Percentiles rank a stretch among this genome's conserved stretches.
phyloP scores from a whole-genome alignment of 2,797 vertebrate species.

The Phalanger gymnotis region DNA sequence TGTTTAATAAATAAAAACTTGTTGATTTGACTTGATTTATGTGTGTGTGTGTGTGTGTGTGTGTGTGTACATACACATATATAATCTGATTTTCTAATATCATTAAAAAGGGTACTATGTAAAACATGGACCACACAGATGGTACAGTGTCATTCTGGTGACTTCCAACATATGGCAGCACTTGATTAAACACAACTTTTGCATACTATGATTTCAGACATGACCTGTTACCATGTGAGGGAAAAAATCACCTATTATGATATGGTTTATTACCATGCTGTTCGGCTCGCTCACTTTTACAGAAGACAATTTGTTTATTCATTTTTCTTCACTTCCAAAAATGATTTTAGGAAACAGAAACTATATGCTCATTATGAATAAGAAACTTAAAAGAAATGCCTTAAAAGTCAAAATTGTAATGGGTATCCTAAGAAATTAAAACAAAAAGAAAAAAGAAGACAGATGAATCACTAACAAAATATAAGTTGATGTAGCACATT shows the following conservation, averaged over 20 bases:
- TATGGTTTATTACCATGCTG: not conserved
- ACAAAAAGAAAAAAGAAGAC: not conserved
- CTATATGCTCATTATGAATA: not conserved
- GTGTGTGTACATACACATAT: not conserved
- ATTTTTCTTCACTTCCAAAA: not conserved
- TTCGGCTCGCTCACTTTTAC: not conserved
- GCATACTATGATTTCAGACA: not conserved
- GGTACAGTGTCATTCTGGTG: not conserved
- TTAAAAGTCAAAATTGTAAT: not conserved
- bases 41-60: not conserved
- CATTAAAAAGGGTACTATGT: not conserved
- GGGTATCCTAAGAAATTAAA: not conserved
- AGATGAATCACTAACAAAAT: not conserved
- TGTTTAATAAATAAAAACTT: not conserved
- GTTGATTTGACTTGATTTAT: not conserved
- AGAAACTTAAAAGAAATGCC: not conserved
- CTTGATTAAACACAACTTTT: conserved; percentile 3
- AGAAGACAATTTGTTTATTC: not conserved
- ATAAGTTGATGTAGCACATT: not conserved
- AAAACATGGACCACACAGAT: not conserved
- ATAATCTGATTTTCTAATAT: not conserved
- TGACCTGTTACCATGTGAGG: not conserved
- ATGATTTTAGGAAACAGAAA: not conserved
- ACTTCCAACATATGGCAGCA: not conserved
- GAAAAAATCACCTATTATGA: not conserved